Evolutionary conservation across 2,888 invertebrate species (phyloP).

Genomic region (Andricus quercusramuli): DNA sequence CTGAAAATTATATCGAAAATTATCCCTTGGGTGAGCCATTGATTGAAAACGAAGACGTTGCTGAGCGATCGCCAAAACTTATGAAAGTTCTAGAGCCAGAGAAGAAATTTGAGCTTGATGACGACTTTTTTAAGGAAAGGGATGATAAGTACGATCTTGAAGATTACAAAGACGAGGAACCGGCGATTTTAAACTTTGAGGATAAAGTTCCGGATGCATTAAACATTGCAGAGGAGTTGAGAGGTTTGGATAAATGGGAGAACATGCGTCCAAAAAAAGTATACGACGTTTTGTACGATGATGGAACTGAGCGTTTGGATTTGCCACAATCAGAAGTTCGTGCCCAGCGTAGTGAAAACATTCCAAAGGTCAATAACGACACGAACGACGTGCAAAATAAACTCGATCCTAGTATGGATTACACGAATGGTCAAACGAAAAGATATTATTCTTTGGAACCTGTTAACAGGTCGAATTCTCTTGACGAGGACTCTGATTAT

Average conservation of each 20-base stretch:
- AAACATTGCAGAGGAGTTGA: slow-evolving; percentile 46
- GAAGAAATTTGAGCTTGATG: not conserved
- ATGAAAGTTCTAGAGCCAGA: slow-evolving; percentile 43
- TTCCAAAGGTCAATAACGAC: slow-evolving; percentile 54
- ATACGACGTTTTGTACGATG: slow-evolving; percentile 68
- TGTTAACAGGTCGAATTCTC: slow-evolving; percentile 49
- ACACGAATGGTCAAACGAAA: slow-evolving; percentile 64
- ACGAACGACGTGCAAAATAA: slow-evolving; percentile 54
- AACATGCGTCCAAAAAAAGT: slow-evolving; percentile 59
- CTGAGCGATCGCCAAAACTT: slow-evolving; percentile 63
- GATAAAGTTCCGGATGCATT: slow-evolving; percentile 54
- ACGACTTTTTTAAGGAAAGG: slow-evolving; percentile 25
- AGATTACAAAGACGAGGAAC: slow-evolving; percentile 42
- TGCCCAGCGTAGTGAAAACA: slow-evolving; percentile 65
- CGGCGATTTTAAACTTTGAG: slow-evolving; percentile 45
- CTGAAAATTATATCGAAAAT: slow-evolving; percentile 73
- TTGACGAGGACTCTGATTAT: slow-evolving; percentile 53
- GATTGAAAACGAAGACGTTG: slow-evolving; percentile 59
- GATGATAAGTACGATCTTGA: slow-evolving; percentile 31
- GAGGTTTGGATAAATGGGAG: slow-evolving; percentile 45
- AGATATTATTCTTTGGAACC: slow-evolving; percentile 53
- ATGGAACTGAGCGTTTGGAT: slow-evolving; percentile 52
- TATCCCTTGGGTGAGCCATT: slow-evolving; percentile 53
- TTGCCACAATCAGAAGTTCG: slow-evolving; percentile 61
- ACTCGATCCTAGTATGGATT: slow-evolving; percentile 66